These are phyloP conservation scores for Orthosia gothica DNA, from an alignment of 2,888 invertebrate genomes.

Conservation along the genomic window DNA sequence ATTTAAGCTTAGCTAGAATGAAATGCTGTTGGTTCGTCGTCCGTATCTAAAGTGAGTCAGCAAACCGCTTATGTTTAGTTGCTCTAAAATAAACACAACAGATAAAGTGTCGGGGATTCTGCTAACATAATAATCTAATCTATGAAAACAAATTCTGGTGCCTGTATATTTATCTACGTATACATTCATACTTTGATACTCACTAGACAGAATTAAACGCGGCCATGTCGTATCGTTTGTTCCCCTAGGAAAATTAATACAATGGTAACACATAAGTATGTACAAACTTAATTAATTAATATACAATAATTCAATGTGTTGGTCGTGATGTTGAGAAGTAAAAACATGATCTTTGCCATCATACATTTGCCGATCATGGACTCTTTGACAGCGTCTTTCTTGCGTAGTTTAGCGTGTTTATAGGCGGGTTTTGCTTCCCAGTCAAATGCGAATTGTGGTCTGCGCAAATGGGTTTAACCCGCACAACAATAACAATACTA, in stretches of 20 bases:
- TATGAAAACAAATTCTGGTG: constrained; percentile 37
- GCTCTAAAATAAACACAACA: constrained; percentile 49
- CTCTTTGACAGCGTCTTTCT: constrained; percentile 10
- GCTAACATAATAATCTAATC: constrained; percentile 39
- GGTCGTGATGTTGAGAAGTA: background rate
- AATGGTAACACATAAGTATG: constrained; percentile 29
- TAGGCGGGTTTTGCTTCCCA: constrained; percentile 10
- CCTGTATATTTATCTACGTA: constrained; percentile 31
- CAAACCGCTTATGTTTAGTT: constrained; percentile 20
- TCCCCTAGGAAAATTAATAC: constrained; percentile 59
- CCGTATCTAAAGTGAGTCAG: constrained; percentile 49
- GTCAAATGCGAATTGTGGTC: constrained; percentile 31
- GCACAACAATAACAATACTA: constrained; percentile 10
- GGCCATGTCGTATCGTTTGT: constrained; percentile 47
- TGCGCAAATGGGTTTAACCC: background rate
- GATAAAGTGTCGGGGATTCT: constrained; percentile 32
- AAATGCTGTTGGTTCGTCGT: constrained; percentile 38
- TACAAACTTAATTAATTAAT: too few species aligned
- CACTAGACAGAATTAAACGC: constrained; percentile 44
- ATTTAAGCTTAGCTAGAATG: constrained; percentile 28
- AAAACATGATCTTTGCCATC: constrained; percentile 17
- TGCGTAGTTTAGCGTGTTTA: constrained; percentile 5
- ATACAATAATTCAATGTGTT: constrained; percentile 7
- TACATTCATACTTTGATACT: constrained; percentile 51
- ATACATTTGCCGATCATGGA: constrained; percentile 4